These are phyloP conservation scores for Cardiocondyla obscurior DNA, from an alignment of 1,140 invertebrate species.

Conservation along the genomic window DNA sequence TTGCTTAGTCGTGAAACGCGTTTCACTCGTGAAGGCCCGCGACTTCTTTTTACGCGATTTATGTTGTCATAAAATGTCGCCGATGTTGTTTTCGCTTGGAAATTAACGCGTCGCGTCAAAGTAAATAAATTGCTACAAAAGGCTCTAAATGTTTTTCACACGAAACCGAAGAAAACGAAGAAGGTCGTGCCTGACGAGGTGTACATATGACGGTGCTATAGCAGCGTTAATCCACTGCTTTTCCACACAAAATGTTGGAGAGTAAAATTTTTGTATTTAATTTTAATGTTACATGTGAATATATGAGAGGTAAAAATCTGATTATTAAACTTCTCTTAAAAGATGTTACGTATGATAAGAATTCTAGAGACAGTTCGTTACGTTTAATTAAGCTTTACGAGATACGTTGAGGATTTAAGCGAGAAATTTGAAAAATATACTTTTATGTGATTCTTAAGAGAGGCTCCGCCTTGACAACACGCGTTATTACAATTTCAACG, in stretches of 20 bases:
- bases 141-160: background rate
- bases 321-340: background rate
- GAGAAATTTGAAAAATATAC: background rate
- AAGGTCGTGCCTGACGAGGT: no score
- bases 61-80: slow-evolving; percentile 59
- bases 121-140: background rate
- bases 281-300: no score
- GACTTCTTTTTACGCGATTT: slow-evolving; percentile 58
- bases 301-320: background rate
- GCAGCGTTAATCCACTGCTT: background rate
- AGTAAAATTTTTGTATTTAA: background rate
- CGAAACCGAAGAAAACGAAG: no score
- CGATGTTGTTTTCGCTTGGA: background rate
- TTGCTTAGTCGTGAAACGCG: slow-evolving; percentile 60
- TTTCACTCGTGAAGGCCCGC: slow-evolving; percentile 55
- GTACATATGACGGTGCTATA: background rate
- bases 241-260: background rate
- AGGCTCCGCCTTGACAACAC: background rate
- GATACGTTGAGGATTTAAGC: background rate
- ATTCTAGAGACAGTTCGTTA: background rate
- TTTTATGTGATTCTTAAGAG: background rate
- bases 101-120: slow-evolving; percentile 15
- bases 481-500: slow-evolving; percentile 2
- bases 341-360: background rate
- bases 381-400: background rate